Evolutionary conservation across 2,888 invertebrate genomes (phyloP).

Genomic region (Ectemnius cavifrons): DNA sequence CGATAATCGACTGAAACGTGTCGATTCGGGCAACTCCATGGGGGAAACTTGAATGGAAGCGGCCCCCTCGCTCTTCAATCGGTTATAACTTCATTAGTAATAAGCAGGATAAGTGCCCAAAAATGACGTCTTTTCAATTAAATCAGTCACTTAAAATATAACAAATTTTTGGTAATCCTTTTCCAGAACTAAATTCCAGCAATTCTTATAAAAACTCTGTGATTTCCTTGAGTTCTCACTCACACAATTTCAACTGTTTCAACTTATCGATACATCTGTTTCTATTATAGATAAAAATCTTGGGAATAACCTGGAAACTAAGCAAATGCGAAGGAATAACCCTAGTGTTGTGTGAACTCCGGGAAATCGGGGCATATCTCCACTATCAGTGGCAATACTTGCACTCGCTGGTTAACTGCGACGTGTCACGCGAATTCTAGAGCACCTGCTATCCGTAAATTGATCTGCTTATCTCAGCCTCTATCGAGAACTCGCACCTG

Average conservation of each 20-base stretch:
- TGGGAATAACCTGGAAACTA: no score
- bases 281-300: no score
- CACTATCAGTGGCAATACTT: slow-evolving; percentile 51
- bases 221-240: no score
- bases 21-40: slow-evolving; percentile 56
- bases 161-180: no score
- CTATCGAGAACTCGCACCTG: slow-evolving; percentile 46
- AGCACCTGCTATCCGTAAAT: slow-evolving; percentile 70
- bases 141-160: no score
- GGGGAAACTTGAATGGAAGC: not conserved
- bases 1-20: slow-evolving; percentile 58
- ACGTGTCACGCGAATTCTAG: slow-evolving; percentile 60
- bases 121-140: no score
- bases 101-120: slow-evolving; percentile 16
- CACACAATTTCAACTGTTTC: no score
- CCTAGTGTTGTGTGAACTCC: not conserved
- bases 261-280: no score
- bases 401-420: slow-evolving; percentile 43
- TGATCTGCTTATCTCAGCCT: slow-evolving; percentile 63
- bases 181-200: no score
- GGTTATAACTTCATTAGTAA: slow-evolving; percentile 62
- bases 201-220: no score
- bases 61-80: slow-evolving; percentile 32
- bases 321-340: no score
- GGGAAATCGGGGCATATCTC: slow-evolving; percentile 25